A percentile compares a stretch with the other conserved stretches of the same genome.
Conservation (phyloP, 2,113 vertebrate species). For the Blennius ocellaris region DNA sequence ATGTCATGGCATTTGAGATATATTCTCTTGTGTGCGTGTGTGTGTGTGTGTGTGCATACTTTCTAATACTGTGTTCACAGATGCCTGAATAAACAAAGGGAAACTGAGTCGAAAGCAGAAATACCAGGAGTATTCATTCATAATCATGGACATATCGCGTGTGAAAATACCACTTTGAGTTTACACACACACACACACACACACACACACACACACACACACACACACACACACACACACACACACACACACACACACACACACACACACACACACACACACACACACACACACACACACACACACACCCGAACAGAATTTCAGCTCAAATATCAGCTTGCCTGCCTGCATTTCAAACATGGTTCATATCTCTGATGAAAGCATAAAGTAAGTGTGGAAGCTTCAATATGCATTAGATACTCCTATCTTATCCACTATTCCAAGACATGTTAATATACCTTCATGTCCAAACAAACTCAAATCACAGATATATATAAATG, state of each 20-base stretch:
- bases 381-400: constrained; percentile 29
- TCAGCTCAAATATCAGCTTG: constrained; percentile 24
- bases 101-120: constrained; percentile 1
- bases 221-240: too few relatives aligned
- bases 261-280: not conserved
- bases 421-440: not conserved
- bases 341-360: constrained; percentile 35
- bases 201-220: too few relatives aligned
- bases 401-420: not conserved
- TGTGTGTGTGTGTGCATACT: not conserved
- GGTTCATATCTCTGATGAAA: constrained; percentile 55
- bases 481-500: not conserved
- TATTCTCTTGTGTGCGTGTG: constrained; percentile 21
- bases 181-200: not conserved
- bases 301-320: not conserved
- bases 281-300: too few relatives aligned
- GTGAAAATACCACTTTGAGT: not conserved
- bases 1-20: constrained; percentile 81
- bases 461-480: not conserved
- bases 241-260: not conserved
- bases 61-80: constrained; percentile 23
- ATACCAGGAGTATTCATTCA: not conserved
- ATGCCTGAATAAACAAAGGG: constrained; percentile 1
- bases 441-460: not conserved
- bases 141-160: not conserved